Percentiles rank a stretch among this genome's conserved stretches.
Conservation (phyloP, 2,888 invertebrate species). For the Smittia aterrima region DNA sequence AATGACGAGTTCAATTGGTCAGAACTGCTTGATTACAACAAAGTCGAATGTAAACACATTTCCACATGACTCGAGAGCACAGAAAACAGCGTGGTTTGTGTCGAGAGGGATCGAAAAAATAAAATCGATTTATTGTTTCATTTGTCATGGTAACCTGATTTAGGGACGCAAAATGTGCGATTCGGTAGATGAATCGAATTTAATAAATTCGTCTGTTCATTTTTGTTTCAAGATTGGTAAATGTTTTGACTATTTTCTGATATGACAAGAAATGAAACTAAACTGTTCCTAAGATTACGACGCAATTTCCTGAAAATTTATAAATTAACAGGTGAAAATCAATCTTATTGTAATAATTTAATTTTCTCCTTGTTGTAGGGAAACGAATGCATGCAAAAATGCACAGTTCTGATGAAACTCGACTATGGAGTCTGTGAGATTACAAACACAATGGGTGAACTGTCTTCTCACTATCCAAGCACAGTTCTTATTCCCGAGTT, state of each 20-base stretch:
- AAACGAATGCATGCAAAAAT: constrained; percentile 60
- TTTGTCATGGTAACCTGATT: constrained; percentile 13
- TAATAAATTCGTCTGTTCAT: too few relatives aligned
- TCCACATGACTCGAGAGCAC: constrained; percentile 23
- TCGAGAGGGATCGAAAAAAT: not conserved
- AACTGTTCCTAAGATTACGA: too few relatives aligned
- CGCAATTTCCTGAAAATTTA: not conserved
- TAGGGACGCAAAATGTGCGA: not conserved
- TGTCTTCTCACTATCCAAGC: constrained; percentile 70
- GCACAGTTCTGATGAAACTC: constrained; percentile 62
- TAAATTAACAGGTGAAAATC: not conserved
- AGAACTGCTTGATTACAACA: constrained; percentile 8
- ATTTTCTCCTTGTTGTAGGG: constrained; percentile 54
- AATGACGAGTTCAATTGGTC: constrained; percentile 13
- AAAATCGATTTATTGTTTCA: not conserved
- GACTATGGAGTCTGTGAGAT: constrained; percentile 68
- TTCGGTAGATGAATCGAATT: not conserved
- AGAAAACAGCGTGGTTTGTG: not conserved
- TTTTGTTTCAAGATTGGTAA: not conserved
- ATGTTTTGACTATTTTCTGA: not conserved
- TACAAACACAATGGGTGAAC: constrained; percentile 64
- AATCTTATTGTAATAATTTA: not conserved
- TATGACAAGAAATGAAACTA: not conserved
- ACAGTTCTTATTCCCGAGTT: constrained; percentile 65
- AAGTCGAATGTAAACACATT: constrained; percentile 20